Evolutionary conservation across 2,113 vertebrate species (phyloP), one percentile per base, ranked within the genome.

Genomic region (Odontesthes bonariensis): DNA sequence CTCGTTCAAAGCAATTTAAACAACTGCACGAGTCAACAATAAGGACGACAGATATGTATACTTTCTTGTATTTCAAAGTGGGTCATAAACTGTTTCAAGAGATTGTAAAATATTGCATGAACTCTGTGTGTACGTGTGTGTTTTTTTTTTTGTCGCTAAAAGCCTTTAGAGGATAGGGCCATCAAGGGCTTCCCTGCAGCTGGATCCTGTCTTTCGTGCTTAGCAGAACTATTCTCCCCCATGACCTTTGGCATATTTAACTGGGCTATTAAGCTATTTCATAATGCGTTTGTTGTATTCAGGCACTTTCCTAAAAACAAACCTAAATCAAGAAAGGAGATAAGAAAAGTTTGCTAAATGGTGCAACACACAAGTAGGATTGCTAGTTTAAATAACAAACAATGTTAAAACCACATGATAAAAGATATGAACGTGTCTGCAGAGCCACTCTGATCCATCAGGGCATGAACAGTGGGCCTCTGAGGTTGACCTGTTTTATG

Each of bases 141-240:
- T 27, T 27, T 75, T 77, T 67, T 75, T 32, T 85, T 82, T 77
- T 5, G 22, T 76, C 58, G 65, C 73, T 55, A 75, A 79, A 82
- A 78, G 82, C 73, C 69, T 87, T 82, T 71, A 82, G 86, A 93
- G 87, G 87, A 92, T 85, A 75, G 47, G 78, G 82, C 69, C 83
- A 89, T 85, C 19, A 31, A 64, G 83, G 86, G 74, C 87, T 89
- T 93, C 79, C 82, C 75, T 91, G 85, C 94, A 95, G 93, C 92
- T 95, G 93, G 92, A 92, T 94, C 93, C 91, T 92, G 92, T 92
- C 82, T 67, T 27, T 65, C 58, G 55, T 60, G 68, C 58, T 83
- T 77, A 81, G 75, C 77, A 68, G 80, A 84, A 82, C n/a, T 59
- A 54, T 79, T 68, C 76, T 83, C 56, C 59, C 42, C 40, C 13